phyloP scores from a whole-genome alignment of 2,888 invertebrate species.

The Hemistola chrysoprasaria region DNA sequence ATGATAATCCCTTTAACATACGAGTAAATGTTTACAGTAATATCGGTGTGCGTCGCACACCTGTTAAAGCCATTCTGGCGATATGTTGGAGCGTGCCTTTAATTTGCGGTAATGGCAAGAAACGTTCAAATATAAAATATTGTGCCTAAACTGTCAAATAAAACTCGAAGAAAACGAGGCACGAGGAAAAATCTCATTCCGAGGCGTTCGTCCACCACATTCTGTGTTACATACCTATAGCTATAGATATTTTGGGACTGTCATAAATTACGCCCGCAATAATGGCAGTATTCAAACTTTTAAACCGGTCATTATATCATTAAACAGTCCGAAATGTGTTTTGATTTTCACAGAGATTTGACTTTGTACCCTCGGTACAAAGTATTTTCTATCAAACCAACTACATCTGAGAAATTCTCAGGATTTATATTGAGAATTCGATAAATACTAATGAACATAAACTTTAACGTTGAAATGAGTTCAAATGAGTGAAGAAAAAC shows the following conservation, averaged over 20 bases:
- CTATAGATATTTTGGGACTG: conserved; percentile 39
- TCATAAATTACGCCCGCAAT: conserved; percentile 29
- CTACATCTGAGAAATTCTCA: too few species aligned
- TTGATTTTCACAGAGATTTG: conserved; percentile 11
- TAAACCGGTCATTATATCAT: conserved; percentile 37
- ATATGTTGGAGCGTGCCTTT: conserved; percentile 7
- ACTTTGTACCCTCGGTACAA: neutral
- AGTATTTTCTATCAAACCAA: too few species aligned
- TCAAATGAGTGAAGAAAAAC: too few species aligned
- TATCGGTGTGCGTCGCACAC: too few species aligned
- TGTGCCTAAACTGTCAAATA: conserved; percentile 16
- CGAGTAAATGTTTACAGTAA: too few species aligned
- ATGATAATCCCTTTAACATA: too few species aligned
- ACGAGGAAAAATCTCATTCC: conserved; percentile 32
- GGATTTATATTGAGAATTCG: too few species aligned
- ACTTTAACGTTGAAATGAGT: too few species aligned
- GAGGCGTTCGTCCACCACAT: conserved; percentile 16
- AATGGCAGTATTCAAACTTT: conserved; percentile 34
- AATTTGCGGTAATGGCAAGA: conserved; percentile 12
- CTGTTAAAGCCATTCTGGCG: too few species aligned
- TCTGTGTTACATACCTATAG: conserved; percentile 15
- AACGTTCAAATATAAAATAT: conserved; percentile 24
- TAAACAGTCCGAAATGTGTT: conserved; percentile 26
- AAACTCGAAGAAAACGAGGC: conserved; percentile 31
- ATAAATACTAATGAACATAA: too few species aligned